These are phyloP conservation scores for Drosophila serrata DNA, from an alignment of 1,140 invertebrate genomes.

Conservation along the genomic window DNA sequence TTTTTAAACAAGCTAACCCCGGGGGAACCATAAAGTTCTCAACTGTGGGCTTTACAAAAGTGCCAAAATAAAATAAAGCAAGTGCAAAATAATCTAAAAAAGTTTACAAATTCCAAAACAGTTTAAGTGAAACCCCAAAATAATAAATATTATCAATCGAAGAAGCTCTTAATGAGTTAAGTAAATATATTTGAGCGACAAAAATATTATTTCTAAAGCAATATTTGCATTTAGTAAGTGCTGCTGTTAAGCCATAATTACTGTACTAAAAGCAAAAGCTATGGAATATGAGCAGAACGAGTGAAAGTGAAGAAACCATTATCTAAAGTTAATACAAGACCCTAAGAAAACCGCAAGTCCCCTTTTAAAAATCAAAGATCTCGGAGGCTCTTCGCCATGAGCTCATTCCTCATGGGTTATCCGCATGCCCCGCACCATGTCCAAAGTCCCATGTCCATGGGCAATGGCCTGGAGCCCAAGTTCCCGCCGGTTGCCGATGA, in stretches of 20 bases:
- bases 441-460: conserved; percentile 84
- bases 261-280: conserved; percentile 23
- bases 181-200: neutral
- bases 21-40: neutral
- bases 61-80: conserved; percentile 20
- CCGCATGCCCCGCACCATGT: conserved; percentile 86
- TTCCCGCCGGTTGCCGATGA: conserved; percentile 84
- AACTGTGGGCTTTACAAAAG: conserved; percentile 13
- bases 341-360: neutral
- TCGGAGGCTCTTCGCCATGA: conserved; percentile 59
- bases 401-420: conserved; percentile 85
- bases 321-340: conserved; percentile 3
- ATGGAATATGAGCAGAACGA: conserved; percentile 44
- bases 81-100: conserved; percentile 8
- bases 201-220: neutral
- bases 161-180: no score
- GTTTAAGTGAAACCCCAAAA: neutral
- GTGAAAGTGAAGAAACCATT: conserved; percentile 35
- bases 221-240: neutral
- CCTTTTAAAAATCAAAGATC: neutral
- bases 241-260: conserved; percentile 1
- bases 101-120: conserved; percentile 1
- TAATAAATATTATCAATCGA: neutral
- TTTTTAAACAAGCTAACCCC: neutral
- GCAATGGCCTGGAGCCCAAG: conserved; percentile 81